Conservation (phyloP, 2,888 invertebrate species). For the Phortica okadai region DNA sequence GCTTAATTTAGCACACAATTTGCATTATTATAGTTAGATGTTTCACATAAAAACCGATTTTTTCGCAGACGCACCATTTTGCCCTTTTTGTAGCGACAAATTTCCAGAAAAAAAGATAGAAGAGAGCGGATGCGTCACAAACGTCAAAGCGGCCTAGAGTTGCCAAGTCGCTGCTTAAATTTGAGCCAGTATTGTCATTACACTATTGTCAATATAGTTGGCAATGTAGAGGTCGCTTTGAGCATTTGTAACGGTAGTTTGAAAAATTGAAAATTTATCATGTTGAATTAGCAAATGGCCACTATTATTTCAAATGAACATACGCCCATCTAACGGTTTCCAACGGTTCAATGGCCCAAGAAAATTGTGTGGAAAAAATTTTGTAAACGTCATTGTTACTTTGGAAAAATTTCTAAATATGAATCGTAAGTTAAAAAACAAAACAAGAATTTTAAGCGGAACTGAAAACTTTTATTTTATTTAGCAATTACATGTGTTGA, state of each 20-base stretch:
- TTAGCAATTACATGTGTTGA: conserved; percentile 61
- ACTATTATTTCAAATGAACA: too few relatives aligned
- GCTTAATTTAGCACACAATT: background rate
- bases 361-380: background rate
- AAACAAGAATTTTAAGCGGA: background rate
- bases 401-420: too few relatives aligned
- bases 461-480: background rate
- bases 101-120: conserved; percentile 68
- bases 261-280: background rate
- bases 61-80: conserved; percentile 67
- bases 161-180: background rate
- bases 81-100: conserved; percentile 62
- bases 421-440: conserved; percentile 17
- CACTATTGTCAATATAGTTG: background rate
- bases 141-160: conserved; percentile 39
- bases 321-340: too few relatives aligned
- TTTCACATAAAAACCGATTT: conserved; percentile 54
- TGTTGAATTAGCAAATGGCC: too few relatives aligned
- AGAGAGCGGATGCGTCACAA: conserved; percentile 58
- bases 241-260: background rate
- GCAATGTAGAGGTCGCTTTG: background rate
- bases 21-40: conserved; percentile 58
- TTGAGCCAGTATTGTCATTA: background rate
- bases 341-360: too few relatives aligned
- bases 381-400: background rate